Evolutionary conservation across 2,113 vertebrate genomes (phyloP).

Genomic region (Brevimyrus niger): DNA sequence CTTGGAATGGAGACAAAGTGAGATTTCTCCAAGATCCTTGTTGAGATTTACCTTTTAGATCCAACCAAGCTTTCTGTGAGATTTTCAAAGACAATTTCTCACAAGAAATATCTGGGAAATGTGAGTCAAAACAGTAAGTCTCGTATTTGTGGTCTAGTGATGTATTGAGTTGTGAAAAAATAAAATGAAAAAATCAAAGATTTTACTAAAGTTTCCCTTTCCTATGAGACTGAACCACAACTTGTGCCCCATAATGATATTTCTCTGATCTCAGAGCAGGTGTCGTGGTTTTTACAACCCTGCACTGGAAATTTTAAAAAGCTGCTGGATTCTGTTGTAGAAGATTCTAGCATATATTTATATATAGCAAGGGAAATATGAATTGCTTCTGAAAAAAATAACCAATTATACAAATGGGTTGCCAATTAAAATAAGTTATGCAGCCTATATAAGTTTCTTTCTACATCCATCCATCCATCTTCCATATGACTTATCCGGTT

Average conservation of each 20-base stretch:
- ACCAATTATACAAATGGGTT: background rate
- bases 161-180: background rate
- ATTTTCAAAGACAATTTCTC: background rate
- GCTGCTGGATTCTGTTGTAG: background rate
- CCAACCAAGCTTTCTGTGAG: constrained; percentile 4
- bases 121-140: background rate
- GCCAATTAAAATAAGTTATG: background rate
- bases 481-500: background rate
- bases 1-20: background rate
- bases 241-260: background rate
- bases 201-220: background rate
- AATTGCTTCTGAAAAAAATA: background rate
- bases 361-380: background rate
- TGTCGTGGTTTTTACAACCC: background rate
- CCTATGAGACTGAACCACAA: background rate
- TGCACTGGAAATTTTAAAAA: background rate
- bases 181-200: background rate
- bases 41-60: background rate
- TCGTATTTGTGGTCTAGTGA: background rate
- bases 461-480: background rate
- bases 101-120: background rate
- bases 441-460: background rate
- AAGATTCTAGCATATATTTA: background rate
- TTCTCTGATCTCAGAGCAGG: background rate
- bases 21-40: background rate